A percentile compares a stretch with the other conserved stretches of the same genome.
Conservation (phyloP, 2,113 vertebrate species). For the Chamaea fasciata region DNA sequence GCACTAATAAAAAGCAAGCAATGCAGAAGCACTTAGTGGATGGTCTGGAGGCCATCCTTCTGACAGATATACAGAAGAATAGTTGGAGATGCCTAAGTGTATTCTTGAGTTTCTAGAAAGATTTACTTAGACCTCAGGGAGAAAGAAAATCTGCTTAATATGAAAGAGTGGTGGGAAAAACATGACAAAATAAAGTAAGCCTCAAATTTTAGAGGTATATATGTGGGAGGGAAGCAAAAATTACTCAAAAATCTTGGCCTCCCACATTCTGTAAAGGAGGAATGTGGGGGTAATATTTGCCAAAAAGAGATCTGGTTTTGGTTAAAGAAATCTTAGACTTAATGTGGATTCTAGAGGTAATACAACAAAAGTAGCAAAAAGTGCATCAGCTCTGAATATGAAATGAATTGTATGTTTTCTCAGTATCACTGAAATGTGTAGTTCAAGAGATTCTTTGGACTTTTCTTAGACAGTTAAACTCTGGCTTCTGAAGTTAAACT, state of each 20-base stretch:
- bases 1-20: not conserved
- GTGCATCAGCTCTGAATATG: not conserved
- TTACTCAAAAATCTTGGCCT: not conserved
- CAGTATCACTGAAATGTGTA: not conserved
- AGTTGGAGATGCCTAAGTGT: not conserved
- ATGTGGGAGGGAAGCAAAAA: constrained; percentile 6
- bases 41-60: not conserved
- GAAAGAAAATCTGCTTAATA: not conserved
- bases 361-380: not conserved
- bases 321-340: constrained; percentile 9
- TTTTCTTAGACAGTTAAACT: not conserved
- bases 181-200: not conserved
- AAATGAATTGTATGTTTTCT: not conserved
- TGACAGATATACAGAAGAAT: not conserved
- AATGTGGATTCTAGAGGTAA: not conserved
- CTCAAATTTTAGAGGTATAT: not conserved
- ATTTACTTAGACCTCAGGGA: not conserved
- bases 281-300: not conserved
- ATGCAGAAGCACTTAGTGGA: not conserved
- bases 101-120: not conserved
- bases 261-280: not conserved
- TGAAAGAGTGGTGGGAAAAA: not conserved
- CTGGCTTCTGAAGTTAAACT: not conserved
- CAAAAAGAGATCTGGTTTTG: constrained; percentile 21
- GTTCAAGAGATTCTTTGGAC: not conserved